Evolutionary conservation across 2,888 invertebrate species (phyloP).

Genomic region (Coleophora flavipennella): DNA sequence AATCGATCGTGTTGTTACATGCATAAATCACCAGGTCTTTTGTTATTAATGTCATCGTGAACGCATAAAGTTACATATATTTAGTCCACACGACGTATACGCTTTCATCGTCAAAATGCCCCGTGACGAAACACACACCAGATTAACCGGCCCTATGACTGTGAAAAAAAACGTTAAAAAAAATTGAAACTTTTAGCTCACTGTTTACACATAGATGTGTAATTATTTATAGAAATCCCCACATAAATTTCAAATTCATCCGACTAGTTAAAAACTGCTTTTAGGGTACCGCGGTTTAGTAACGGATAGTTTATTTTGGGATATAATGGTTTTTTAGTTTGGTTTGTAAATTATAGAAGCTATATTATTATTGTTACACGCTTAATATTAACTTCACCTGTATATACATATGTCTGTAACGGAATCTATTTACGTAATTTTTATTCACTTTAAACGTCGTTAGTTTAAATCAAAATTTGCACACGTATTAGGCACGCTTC

Average conservation of each 20-base stretch:
- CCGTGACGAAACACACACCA: conserved; percentile 34
- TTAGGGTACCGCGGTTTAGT: conserved; percentile 21
- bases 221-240: conserved; percentile 61
- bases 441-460: too few relatives aligned
- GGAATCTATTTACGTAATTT: too few relatives aligned
- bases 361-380: too few relatives aligned
- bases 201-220: conserved; percentile 57
- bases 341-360: too few relatives aligned
- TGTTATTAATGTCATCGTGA: conserved; percentile 66
- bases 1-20: conserved; percentile 8
- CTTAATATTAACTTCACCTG: too few relatives aligned
- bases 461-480: too few relatives aligned
- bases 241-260: conserved; percentile 51
- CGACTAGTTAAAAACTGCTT: conserved; percentile 18
- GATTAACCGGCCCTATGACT: conserved; percentile 40
- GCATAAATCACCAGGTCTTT: conserved; percentile 61
- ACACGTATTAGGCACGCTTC: too few relatives aligned
- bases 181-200: conserved; percentile 55
- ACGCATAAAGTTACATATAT: conserved; percentile 65
- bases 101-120: conserved; percentile 15
- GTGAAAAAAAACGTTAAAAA: conserved; percentile 32
- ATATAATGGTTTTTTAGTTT: too few relatives aligned
- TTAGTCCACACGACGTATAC: conserved; percentile 48
- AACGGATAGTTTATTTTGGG: not conserved
- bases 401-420: too few relatives aligned